phyloP scores from a whole-genome alignment of 2,888 invertebrate genomes.

The Chouioia cunea region DNA sequence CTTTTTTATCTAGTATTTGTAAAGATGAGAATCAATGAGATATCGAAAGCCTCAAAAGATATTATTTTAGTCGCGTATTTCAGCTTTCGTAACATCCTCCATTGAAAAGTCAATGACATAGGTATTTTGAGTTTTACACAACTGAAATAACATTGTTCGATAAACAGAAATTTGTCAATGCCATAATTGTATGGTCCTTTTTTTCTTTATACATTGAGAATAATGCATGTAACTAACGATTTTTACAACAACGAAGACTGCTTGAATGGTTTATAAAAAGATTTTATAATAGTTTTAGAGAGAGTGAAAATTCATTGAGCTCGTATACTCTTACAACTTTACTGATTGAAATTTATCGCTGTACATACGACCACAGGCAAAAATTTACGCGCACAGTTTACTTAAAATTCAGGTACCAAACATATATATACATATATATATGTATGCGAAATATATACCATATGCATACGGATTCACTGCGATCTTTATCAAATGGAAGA shows the following conservation, averaged over 20 bases:
- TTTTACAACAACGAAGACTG: neutral
- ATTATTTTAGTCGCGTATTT: constrained; percentile 7
- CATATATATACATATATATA: neutral
- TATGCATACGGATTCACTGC: neutral
- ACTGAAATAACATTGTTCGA: neutral
- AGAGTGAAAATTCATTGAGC: neutral
- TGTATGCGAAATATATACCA: neutral
- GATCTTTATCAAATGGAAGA: constrained; percentile 12
- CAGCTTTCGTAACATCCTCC: neutral
- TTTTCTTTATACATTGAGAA: neutral
- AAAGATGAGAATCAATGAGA: constrained; percentile 2
- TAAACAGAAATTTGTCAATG: neutral
- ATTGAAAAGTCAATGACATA: neutral
- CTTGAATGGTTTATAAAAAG: neutral
- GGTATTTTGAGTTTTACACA: neutral
- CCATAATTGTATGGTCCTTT: neutral
- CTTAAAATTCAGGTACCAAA: neutral
- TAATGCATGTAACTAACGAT: neutral
- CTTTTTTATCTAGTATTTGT: neutral
- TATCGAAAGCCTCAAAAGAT: neutral
- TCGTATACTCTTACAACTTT: neutral
- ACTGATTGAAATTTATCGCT: neutral
- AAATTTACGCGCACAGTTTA: neutral
- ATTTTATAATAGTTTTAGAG: too few species aligned
- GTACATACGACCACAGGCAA: neutral